Conservation (phyloP, 2,888 invertebrate species). For the Drosophila anomalipes region DNA sequence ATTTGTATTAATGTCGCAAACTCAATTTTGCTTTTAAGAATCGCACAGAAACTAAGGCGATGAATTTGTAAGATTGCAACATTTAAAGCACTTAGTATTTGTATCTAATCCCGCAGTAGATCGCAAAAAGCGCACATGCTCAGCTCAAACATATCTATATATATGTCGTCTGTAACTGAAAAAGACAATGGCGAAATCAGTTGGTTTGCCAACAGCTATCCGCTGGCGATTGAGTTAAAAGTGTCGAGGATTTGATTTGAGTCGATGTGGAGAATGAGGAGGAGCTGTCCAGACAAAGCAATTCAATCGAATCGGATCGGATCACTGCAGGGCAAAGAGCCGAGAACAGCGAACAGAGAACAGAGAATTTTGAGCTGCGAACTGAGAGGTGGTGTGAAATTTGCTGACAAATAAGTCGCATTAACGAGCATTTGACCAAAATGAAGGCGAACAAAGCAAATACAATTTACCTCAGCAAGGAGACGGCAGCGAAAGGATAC, state of each 20-base stretch:
- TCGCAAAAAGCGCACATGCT: slow-evolving; percentile 7
- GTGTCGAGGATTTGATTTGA: slow-evolving; percentile 11
- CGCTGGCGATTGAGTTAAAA: slow-evolving; percentile 39
- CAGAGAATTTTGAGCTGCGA: not conserved
- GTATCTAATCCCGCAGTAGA: slow-evolving; percentile 6
- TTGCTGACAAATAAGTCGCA: slow-evolving; percentile 77
- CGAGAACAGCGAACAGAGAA: not conserved
- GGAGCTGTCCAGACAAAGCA: slow-evolving; percentile 48
- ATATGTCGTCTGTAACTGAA: slow-evolving; percentile 12
- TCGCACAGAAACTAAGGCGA: not conserved
- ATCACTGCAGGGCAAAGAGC: slow-evolving; percentile 13
- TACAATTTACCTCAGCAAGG: slow-evolving; percentile 59
- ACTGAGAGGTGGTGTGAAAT: slow-evolving; percentile 19
- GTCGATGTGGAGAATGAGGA: not conserved
- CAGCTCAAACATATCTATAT: not conserved
- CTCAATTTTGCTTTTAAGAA: not conserved
- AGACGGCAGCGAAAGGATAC: slow-evolving; percentile 9
- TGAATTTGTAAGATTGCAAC: not conserved
- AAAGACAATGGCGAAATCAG: slow-evolving; percentile 53
- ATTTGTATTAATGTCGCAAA: not conserved
- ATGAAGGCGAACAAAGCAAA: slow-evolving; percentile 56
- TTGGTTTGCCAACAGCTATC: slow-evolving; percentile 3
- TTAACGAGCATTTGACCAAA: slow-evolving; percentile 62
- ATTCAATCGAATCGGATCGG: slow-evolving; percentile 47
- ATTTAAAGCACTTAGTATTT: not conserved